Evolutionary conservation across 2,888 invertebrate genomes (phyloP).

Genomic region (Hyalella azteca): DNA sequence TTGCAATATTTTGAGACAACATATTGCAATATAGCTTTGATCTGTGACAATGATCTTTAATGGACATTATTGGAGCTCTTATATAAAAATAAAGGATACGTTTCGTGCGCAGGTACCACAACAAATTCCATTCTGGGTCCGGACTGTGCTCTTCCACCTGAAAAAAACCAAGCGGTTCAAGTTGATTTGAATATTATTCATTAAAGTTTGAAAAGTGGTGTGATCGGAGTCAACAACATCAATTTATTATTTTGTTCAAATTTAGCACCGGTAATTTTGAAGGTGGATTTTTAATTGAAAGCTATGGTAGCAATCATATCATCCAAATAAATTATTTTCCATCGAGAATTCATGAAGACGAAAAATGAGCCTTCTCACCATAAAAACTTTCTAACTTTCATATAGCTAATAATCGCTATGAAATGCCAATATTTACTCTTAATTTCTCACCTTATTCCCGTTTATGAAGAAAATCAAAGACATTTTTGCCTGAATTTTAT

Average conservation of each 20-base stretch:
- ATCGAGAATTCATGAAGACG: not conserved
- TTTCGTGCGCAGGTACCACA: conserved; percentile 80
- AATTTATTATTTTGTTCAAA: too few relatives aligned
- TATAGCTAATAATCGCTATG: not conserved
- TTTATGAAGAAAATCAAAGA: not conserved
- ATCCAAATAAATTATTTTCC: too few relatives aligned
- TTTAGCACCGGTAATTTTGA: too few relatives aligned
- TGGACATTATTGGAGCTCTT: too few relatives aligned
- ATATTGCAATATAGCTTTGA: too few relatives aligned
- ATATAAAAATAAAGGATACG: conserved; percentile 51
- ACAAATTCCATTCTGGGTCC: conserved; percentile 83
- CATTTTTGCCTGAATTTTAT: too few relatives aligned
- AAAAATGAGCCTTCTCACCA: not conserved
- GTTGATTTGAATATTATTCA: not conserved
- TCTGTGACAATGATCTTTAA: too few relatives aligned
- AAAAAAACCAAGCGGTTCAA: not conserved
- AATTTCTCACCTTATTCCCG: not conserved
- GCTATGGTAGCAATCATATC: too few relatives aligned
- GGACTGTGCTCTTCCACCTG: conserved; percentile 72
- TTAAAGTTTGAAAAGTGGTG: too few relatives aligned
- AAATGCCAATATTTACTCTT: not conserved
- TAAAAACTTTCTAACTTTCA: not conserved
- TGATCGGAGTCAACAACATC: too few relatives aligned
- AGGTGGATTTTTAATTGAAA: too few relatives aligned
- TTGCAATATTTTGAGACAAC: too few relatives aligned